These are phyloP conservation scores for Cosmia trapezina DNA, from an alignment of 2,888 invertebrate genomes.

Conservation along the genomic window DNA sequence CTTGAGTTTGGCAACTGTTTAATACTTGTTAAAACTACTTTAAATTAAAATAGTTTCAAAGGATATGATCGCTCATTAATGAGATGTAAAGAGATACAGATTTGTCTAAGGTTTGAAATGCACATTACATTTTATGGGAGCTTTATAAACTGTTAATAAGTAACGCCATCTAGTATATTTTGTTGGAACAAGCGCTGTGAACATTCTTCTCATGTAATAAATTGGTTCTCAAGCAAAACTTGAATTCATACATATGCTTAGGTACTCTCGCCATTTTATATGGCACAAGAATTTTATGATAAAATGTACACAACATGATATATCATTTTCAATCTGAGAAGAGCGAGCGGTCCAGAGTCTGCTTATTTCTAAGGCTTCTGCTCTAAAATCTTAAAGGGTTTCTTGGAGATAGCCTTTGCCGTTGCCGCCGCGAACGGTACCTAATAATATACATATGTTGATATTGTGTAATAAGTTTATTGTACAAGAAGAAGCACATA, in stretches of 20 bases:
- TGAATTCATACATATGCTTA: not conserved
- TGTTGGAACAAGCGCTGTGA: not conserved
- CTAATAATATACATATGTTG: not conserved
- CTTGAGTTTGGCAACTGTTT: constrained; percentile 42
- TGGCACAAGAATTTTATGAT: not conserved
- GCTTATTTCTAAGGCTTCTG: constrained; percentile 27
- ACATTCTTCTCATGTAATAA: not conserved
- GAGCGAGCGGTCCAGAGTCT: not conserved
- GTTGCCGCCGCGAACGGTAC: not conserved
- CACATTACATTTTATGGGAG: not conserved
- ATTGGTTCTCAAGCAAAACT: constrained; percentile 8
- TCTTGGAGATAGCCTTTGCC: constrained; percentile 13
- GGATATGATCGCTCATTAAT: constrained; percentile 22
- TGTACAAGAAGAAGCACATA: too few relatives aligned
- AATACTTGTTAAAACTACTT: constrained; percentile 42
- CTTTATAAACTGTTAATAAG: not conserved
- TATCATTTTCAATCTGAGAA: constrained; percentile 21
- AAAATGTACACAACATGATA: constrained; percentile 7
- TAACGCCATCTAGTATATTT: constrained; percentile 9
- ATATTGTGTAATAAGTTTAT: not conserved
- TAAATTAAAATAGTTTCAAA: constrained; percentile 49
- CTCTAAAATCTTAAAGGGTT: constrained; percentile 29
- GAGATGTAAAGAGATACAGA: not conserved
- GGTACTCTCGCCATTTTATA: not conserved
- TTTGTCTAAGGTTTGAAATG: not conserved